Percentiles rank a stretch among this genome's conserved stretches.
Conservation (phyloP, 2,888 invertebrate species). For the Lasioglossum morio region DNA sequence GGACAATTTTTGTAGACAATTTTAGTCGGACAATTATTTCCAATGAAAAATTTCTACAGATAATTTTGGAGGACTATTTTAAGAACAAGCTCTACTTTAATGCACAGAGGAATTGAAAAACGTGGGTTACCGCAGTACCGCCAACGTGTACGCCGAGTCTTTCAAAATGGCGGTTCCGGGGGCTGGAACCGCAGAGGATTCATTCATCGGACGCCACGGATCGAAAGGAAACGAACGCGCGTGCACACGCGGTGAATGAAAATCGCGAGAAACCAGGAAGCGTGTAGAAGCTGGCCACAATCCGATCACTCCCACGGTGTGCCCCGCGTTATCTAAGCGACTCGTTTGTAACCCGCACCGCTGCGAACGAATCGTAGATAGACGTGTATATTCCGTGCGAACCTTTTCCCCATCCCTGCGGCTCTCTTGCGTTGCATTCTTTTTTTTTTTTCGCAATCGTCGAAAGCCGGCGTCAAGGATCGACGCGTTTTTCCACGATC, state of each 20-base stretch:
- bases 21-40: no score
- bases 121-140: not conserved
- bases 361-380: constrained; percentile 21
- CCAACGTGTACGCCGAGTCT: not conserved
- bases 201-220: constrained; percentile 2
- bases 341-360: constrained; percentile 24
- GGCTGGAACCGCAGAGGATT: not conserved
- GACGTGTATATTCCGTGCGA: constrained; percentile 20
- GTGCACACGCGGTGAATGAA: constrained; percentile 44
- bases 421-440: not conserved
- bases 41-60: no score
- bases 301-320: constrained; percentile 55
- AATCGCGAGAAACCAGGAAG: constrained; percentile 58
- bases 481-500: not conserved
- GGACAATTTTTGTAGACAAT: no score
- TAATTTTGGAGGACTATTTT: no score
- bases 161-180: not conserved
- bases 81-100: no score
- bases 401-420: constrained; percentile 1
- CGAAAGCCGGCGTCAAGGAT: not conserved
- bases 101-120: no score
- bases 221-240: constrained; percentile 35
- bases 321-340: constrained; percentile 48
- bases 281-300: constrained; percentile 20
- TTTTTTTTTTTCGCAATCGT: not conserved